Evolutionary conservation across 2,797 vertebrate genomes (phyloP).

Genomic region (Apogon hyalosoma): DNA sequence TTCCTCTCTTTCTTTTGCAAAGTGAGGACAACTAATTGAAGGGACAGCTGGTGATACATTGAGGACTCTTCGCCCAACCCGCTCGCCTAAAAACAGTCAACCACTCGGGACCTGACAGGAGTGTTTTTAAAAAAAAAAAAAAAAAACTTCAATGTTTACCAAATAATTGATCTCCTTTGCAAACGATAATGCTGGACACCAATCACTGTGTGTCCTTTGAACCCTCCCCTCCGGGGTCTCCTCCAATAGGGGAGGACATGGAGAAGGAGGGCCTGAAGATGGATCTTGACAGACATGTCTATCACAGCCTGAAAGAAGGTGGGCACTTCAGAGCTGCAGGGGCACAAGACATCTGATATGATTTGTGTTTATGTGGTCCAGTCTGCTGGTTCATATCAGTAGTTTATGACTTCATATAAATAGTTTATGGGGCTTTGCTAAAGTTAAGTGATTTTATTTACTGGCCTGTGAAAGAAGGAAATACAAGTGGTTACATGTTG

Average conservation of each 20-base stretch:
- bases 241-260: constrained; percentile 76
- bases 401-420: constrained; percentile 39
- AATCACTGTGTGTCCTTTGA: constrained; percentile 83
- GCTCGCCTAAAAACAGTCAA: constrained; percentile 1
- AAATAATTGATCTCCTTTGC: constrained; percentile 53
- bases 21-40: constrained; percentile 35
- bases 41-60: constrained; percentile 44
- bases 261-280: constrained; percentile 75
- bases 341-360: constrained; percentile 21
- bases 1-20: constrained; percentile 21
- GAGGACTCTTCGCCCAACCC: constrained; percentile 18
- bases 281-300: constrained; percentile 81
- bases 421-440: constrained; percentile 29
- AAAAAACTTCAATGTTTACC: constrained; percentile 60
- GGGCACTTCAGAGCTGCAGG: constrained; percentile 55
- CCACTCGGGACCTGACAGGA: constrained; percentile 38
- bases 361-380: constrained; percentile 43
- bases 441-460: constrained; percentile 25
- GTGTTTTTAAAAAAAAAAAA: no score
- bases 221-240: constrained; percentile 76
- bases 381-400: constrained; percentile 23
- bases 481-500: not conserved
- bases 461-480: constrained; percentile 9
- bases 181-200: constrained; percentile 85
- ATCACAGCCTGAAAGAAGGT: constrained; percentile 88